Evolutionary conservation across 1,140 invertebrate species (phyloP), one percentile per base, ranked within the genome.

Genomic region (Musca vetustissima): DNA sequence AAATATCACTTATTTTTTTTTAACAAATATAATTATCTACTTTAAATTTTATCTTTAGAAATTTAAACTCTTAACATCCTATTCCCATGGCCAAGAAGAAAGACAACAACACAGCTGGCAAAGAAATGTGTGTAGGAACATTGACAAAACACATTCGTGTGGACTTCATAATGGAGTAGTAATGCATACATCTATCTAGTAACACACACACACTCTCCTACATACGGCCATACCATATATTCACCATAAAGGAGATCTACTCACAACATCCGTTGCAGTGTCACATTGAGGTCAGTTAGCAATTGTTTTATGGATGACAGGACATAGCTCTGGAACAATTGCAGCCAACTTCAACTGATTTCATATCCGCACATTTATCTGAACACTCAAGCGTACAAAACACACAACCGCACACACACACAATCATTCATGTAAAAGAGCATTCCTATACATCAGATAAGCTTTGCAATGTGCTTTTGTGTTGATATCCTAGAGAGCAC

Each of bases 221-320:
- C n/a, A n/a, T n/a, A 25, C 43, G 43, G 15, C 66, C 3, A 4
- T 4, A 13, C 6, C 36, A 43, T 11, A 43, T 43, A 43, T 43
- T 13, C 36, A 9, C 36, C 36, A 43, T 7, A 43, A 43, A 43
- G 36, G 36, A 43, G 36, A 43, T 43, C 36, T 43, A 43, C 36
- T n/a, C 64, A 64, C 15, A 64, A 55, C 52, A 32, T 43, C 32
- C 19, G 61, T 65, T 64, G 57, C 57, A 36, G 57, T 61, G 57
- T 61, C 57, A 61, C 57, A 61, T 61, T 52, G 21, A 50, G 68
- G 22, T 52, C 61, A 64, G 61, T 69, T 65, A 53, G 59, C 55
- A 52, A 69, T 69, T 69, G 68, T 69, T 69, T 69, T 69, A 65
- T 69, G 68, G 57, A 28, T 61, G 57, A 61, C 57, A 61, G 22